A percentile compares a stretch with the other conserved stretches of the same genome.
Conservation (phyloP, 2,113 vertebrate species). For the Sebastes schlegelii region DNA sequence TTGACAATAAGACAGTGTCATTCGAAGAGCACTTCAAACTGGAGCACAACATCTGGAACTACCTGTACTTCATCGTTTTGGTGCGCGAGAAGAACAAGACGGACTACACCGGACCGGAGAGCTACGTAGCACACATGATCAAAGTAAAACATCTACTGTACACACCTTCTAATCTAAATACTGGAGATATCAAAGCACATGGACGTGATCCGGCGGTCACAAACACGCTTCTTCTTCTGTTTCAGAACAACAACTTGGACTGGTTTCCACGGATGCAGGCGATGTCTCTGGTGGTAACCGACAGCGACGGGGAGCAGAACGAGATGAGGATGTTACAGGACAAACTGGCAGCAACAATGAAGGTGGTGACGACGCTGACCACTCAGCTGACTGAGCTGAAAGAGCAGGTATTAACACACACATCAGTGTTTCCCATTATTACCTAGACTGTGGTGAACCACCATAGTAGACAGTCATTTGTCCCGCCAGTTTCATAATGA, state of each 20-base stretch:
- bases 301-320: constrained; percentile 96
- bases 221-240: not conserved
- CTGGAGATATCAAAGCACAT: rapidly evolving
- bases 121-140: constrained; percentile 97
- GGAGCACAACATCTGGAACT: constrained; percentile 99
- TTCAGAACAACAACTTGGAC: constrained; percentile 95
- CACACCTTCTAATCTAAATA: not conserved
- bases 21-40: constrained; percentile 97
- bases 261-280: constrained; percentile 99
- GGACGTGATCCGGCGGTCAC: no score
- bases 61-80: constrained; percentile 97
- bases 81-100: constrained; percentile 97
- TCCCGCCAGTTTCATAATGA: no score
- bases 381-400: constrained; percentile 91
- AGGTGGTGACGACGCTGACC: constrained; percentile 92
- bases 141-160: constrained; percentile 82
- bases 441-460: no score
- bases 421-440: no score
- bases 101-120: constrained; percentile 97
- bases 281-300: constrained; percentile 96
- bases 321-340: constrained; percentile 96
- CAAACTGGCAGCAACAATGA: constrained; percentile 92
- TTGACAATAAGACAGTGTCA: constrained; percentile 98
- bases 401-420: constrained; percentile 88
- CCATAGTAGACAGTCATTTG: no score